Base-by-base conservation (phyloP, 2,888 invertebrate species). In the Andrena hattorfiana region DNA sequence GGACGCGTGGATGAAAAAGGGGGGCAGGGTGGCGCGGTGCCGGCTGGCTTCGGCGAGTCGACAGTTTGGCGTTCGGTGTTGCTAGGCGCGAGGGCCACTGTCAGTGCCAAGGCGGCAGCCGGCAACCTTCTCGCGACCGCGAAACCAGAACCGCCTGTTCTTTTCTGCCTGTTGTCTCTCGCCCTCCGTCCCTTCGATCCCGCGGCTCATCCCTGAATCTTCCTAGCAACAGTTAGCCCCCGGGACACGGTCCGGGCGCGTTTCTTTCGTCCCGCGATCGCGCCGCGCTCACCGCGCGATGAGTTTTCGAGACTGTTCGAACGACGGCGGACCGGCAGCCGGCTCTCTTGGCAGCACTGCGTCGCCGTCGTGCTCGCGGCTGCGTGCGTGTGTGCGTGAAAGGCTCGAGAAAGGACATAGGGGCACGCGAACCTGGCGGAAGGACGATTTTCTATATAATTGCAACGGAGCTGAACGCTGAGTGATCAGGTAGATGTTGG, bases 1-100 rank as follows among this genome's bases (percentile, higher is more conserved):
- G 70, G 81, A 77, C 63, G 75, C 56, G 63, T 42, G n/a, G 66
- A 71, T 74, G 83, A 77, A 69, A 77, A 71, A 60, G 83, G 64
- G 72, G 84, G 80, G 77, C 81, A 77, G 63, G 85, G 81, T 68
- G 76, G 80, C 60, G 72, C 71, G 83, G 77, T 82, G 88, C 83
- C 85, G 89, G 85, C 87, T 88, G 88, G 87, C 86, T 84, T 81
- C 84, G 79, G 73, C 88, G 85, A 73, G 86, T 77, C 86, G 87
- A 86, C 87, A 90, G 91, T 90, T 90, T 89, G 87, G 90, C 89
- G 90, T 90, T 91, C 91, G 89, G 92, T 93, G 93, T 93, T 93
- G 93, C 93, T 93, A 93, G 92, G 93, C 93, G 91, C 93, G 90
- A 90, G 91, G 91, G 90, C 92, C 93, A 92, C 91, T 93, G 93